phyloP scores from a whole-genome alignment of 1,140 invertebrate genomes.

The Drosophila virilis region DNA sequence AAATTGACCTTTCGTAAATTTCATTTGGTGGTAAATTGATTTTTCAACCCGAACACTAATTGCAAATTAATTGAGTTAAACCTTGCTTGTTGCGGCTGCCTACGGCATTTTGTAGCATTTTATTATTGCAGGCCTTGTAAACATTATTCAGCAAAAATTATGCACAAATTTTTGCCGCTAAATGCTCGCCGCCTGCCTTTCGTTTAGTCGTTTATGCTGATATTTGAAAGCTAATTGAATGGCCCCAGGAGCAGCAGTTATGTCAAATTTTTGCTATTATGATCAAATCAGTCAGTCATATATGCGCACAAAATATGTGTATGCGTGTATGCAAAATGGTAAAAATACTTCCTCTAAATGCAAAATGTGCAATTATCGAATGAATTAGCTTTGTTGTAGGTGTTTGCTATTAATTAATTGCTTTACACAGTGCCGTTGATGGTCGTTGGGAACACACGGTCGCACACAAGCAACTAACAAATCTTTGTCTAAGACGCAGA shows the following conservation, averaged over 20 bases:
- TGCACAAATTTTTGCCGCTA: slow-evolving; percentile 29
- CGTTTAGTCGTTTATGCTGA: slow-evolving; percentile 52
- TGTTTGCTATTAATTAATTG: slow-evolving; percentile 73
- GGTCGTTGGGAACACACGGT: slow-evolving; percentile 31
- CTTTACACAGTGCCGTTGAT: slow-evolving; percentile 17
- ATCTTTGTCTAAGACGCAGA: slow-evolving; percentile 31
- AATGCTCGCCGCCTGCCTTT: slow-evolving; percentile 49
- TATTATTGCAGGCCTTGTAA: slow-evolving; percentile 12
- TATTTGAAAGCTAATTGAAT: slow-evolving; percentile 54
- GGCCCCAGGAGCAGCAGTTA: slow-evolving; percentile 33
- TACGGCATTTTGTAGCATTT: slow-evolving; percentile 9
- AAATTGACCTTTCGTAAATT: slow-evolving; percentile 41
- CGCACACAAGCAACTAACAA: slow-evolving; percentile 15
- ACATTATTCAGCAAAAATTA: slow-evolving; percentile 51
- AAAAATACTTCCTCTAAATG: slow-evolving; percentile 40
- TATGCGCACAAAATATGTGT: not conserved
- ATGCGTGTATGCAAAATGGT: not conserved
- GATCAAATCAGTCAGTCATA: slow-evolving; percentile 20
- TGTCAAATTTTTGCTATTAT: slow-evolving; percentile 32
- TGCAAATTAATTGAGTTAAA: slow-evolving; percentile 62
- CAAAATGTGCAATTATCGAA: slow-evolving; percentile 38
- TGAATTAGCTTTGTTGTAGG: slow-evolving; percentile 44
- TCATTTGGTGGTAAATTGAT: slow-evolving; percentile 42
- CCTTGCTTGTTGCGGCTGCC: slow-evolving; percentile 1
- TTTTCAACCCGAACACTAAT: slow-evolving; percentile 44